Percentiles rank a stretch among this genome's conserved stretches.
phyloP scores from a whole-genome alignment of 2,888 invertebrate genomes.

The Chouioia cunea region DNA sequence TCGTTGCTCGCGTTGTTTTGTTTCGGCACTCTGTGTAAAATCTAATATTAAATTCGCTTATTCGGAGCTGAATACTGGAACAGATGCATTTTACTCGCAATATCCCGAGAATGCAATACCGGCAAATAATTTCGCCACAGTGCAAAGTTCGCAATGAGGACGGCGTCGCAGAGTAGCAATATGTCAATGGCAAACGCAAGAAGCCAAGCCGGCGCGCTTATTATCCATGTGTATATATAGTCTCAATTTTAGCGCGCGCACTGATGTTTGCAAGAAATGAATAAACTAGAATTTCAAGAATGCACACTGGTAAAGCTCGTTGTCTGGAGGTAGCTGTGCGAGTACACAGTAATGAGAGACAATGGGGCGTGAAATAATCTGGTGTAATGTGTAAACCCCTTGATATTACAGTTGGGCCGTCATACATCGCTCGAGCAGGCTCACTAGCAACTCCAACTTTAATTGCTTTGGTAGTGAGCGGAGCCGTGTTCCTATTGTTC shows the following conservation, averaged over 20 bases:
- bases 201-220: not conserved
- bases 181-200: not conserved
- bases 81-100: too few relatives aligned
- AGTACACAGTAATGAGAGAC: too few relatives aligned
- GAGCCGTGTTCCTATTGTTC: slow-evolving; percentile 84
- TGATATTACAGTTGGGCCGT: slow-evolving; percentile 78
- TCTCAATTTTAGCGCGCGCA: not conserved
- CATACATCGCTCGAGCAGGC: slow-evolving; percentile 84
- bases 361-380: slow-evolving; percentile 37
- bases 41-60: not conserved
- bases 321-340: not conserved
- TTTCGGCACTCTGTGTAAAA: not conserved
- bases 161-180: not conserved
- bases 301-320: not conserved
- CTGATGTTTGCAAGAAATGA: slow-evolving; percentile 20
- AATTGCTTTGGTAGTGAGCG: slow-evolving; percentile 83
- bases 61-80: too few relatives aligned
- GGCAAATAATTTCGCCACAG: not conserved
- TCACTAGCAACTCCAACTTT: slow-evolving; percentile 83
- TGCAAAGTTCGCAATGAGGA: not conserved
- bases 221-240: not conserved
- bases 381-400: slow-evolving; percentile 42
- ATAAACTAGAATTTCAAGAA: slow-evolving; percentile 33
- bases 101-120: not conserved
- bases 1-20: not conserved